A percentile compares a stretch with the other conserved stretches of the same genome.
phyloP scores from a whole-genome alignment of 92 coral and sea anemone species.

The Bergia sp. region DNA sequence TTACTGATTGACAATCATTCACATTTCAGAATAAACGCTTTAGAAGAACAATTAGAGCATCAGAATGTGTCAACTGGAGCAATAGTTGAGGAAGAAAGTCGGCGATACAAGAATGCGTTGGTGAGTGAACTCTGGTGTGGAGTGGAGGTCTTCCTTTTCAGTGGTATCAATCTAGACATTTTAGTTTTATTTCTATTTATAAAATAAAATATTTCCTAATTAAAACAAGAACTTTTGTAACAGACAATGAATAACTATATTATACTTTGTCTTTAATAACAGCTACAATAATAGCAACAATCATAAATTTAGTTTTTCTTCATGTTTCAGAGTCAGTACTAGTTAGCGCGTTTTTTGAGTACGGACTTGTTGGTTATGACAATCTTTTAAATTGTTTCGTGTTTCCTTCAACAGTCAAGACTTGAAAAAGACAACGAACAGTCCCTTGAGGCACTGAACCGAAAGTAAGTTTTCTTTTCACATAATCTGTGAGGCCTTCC shows the following conservation, averaged over 20 bases:
- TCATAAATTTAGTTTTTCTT: neutral
- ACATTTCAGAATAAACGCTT: slow-evolving; percentile 80
- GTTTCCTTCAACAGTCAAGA: slow-evolving; percentile 55
- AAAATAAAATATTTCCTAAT: no score
- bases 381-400: neutral
- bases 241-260: no score
- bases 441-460: slow-evolving; percentile 59
- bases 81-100: slow-evolving; percentile 80
- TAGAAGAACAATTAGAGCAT: slow-evolving; percentile 89
- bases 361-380: no score
- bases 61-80: slow-evolving; percentile 83
- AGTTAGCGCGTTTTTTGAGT: neutral
- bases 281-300: neutral
- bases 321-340: neutral
- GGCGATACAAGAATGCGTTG: slow-evolving; percentile 77
- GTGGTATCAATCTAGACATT: neutral
- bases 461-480: slow-evolving; percentile 68
- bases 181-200: no score
- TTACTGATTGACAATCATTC: neutral
- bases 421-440: slow-evolving; percentile 92
- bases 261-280: no score
- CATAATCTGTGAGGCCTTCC: neutral
- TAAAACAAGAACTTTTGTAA: no score
- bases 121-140: slow-evolving; percentile 56
- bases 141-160: no score